Conservation (phyloP, 2,888 invertebrate species). For the Drosophila longiperda region DNA sequence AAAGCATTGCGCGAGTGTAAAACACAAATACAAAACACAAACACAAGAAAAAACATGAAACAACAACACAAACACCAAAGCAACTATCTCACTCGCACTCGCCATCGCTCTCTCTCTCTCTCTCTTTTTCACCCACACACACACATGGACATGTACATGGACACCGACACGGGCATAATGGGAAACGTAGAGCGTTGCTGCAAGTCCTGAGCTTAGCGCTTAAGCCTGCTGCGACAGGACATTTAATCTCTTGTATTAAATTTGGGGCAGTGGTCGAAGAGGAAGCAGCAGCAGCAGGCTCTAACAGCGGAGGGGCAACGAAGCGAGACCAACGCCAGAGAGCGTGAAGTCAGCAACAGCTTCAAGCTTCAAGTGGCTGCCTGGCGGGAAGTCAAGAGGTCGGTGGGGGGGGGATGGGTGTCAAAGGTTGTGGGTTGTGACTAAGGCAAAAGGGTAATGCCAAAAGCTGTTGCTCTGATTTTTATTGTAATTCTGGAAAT, state of each 20-base stretch:
- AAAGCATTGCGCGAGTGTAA: slow-evolving; percentile 36
- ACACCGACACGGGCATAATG: slow-evolving; percentile 40
- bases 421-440: slow-evolving; percentile 3
- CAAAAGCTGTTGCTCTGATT: slow-evolving; percentile 73
- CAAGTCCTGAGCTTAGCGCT: slow-evolving; percentile 69
- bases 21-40: slow-evolving; percentile 38
- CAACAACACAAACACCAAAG: slow-evolving; percentile 32
- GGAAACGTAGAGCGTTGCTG: slow-evolving; percentile 52
- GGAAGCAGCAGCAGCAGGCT: slow-evolving; percentile 14
- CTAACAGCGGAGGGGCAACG: slow-evolving; percentile 9
- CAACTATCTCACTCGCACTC: not conserved
- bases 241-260: slow-evolving; percentile 79
- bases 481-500: slow-evolving; percentile 78
- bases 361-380: slow-evolving; percentile 70
- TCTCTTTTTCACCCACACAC: not conserved
- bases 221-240: slow-evolving; percentile 80
- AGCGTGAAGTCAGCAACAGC: slow-evolving; percentile 59
- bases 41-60: slow-evolving; percentile 22
- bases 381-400: slow-evolving; percentile 11
- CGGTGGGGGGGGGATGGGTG: not conserved
- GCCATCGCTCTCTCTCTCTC: not conserved
- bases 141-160: slow-evolving; percentile 26
- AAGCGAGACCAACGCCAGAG: slow-evolving; percentile 45
- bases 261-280: slow-evolving; percentile 29
- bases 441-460: slow-evolving; percentile 68